A percentile compares a stretch with the other conserved stretches of the same genome.
Conservation (phyloP, 2,113 vertebrate species). For the Boulengeromyrus knoepffleri region DNA sequence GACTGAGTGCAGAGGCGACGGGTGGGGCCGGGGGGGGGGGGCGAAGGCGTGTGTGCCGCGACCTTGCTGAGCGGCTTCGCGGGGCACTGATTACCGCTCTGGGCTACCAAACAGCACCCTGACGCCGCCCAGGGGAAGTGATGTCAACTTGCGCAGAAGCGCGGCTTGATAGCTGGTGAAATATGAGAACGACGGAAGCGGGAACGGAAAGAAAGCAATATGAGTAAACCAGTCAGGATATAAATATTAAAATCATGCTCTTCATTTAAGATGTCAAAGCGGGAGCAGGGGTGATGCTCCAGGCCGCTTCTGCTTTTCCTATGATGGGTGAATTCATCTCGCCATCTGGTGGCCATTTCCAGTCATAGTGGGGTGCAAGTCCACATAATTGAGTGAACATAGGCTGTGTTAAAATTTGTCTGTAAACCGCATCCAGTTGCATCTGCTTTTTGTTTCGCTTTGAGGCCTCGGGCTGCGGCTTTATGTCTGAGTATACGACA, state of each 20-base stretch:
- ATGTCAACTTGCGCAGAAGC: constrained; percentile 49
- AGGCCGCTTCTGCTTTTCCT: background rate
- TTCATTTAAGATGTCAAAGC: constrained; percentile 33
- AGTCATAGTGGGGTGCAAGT: background rate
- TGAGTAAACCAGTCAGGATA: constrained; percentile 27
- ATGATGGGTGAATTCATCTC: background rate
- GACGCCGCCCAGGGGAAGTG: constrained; percentile 31
- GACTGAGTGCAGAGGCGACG: background rate
- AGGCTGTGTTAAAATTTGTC: background rate
- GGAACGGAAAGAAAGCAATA: constrained; percentile 27
- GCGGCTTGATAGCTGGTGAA: constrained; percentile 33
- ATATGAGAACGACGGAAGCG: constrained; percentile 34
- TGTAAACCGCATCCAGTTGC: background rate
- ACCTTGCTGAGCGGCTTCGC: constrained; percentile 45
- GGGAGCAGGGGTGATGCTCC: background rate
- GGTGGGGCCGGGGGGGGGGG: background rate
- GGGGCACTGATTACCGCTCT: constrained; percentile 55
- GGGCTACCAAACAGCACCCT: constrained; percentile 37
- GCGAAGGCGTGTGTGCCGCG: background rate
- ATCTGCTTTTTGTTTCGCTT: background rate
- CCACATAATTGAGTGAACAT: background rate
- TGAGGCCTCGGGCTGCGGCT: background rate
- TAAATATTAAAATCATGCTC: constrained; percentile 27
- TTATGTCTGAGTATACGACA: background rate
- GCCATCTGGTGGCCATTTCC: constrained; percentile 1